These are phyloP conservation scores for Nasua narica DNA, from an alignment of 2,797 vertebrate genomes.

Conservation along the genomic window DNA sequence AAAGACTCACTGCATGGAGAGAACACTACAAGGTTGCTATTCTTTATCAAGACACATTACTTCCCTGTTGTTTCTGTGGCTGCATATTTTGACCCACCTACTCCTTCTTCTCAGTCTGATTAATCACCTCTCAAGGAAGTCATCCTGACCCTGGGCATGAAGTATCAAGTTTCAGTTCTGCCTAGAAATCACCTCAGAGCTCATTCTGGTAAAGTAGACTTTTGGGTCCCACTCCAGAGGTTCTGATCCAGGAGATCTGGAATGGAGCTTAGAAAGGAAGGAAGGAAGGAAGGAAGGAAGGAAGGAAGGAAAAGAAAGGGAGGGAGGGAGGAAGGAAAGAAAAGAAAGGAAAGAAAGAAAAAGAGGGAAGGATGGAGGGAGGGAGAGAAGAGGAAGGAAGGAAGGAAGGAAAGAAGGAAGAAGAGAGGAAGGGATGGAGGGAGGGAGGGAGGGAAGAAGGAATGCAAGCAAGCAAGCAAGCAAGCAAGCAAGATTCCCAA, in stretches of 20 bases:
- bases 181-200: background rate
- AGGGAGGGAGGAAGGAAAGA: no score
- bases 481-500: background rate
- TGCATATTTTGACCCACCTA: background rate
- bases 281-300: no score
- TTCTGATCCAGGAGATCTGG: slow-evolving; percentile 9
- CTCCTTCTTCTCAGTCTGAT: background rate
- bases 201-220: background rate
- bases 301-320: no score
- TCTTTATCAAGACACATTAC: background rate
- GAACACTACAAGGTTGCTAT: background rate
- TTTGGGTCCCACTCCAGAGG: background rate
- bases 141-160: background rate
- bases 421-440: no score
- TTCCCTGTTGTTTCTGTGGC: background rate
- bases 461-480: accelerated
- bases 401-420: no score
- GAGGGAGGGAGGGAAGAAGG: no score
- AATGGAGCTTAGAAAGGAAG: background rate
- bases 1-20: background rate
- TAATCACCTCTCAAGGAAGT: background rate
- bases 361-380: no score
- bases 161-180: background rate
- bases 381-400: no score
- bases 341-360: no score